phyloP scores from a whole-genome alignment of 2,888 invertebrate genomes.

The Pycnomerus fuliginosus region DNA sequence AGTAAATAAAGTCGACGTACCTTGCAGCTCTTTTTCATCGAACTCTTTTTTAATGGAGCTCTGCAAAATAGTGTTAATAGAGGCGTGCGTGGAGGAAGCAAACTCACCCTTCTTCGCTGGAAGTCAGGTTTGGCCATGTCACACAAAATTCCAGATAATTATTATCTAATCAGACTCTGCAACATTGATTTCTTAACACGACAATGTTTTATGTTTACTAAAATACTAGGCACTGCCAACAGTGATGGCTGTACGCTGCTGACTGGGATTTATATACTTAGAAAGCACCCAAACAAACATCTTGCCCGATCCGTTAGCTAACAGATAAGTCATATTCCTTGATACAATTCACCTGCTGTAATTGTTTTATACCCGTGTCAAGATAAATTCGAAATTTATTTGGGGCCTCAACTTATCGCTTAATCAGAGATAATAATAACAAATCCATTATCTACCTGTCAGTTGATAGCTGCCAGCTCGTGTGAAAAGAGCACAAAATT shows the following conservation, averaged over 20 bases:
- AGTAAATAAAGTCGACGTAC: constrained; percentile 25
- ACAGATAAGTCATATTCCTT: constrained; percentile 12
- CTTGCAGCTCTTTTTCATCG: constrained; percentile 40
- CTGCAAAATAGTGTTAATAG: constrained; percentile 27
- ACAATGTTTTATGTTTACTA: constrained; percentile 14
- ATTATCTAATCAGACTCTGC: constrained; percentile 15
- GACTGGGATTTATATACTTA: constrained; percentile 21
- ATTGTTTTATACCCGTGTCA: background rate
- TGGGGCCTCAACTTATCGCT: background rate
- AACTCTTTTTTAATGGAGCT: constrained; percentile 43
- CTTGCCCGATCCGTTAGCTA: constrained; percentile 8
- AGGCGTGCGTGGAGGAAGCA: background rate
- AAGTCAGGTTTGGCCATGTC: constrained; percentile 13
- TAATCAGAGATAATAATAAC: background rate
- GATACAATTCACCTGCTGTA: constrained; percentile 11
- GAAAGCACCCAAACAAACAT: constrained; percentile 15
- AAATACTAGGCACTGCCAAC: constrained; percentile 21
- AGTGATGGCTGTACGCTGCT: constrained; percentile 9
- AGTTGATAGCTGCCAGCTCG: constrained; percentile 8
- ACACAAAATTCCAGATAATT: background rate
- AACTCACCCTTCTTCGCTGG: constrained; percentile 16
- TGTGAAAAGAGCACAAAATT: constrained; percentile 9
- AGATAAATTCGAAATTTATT: background rate
- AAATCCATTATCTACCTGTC: constrained; percentile 13
- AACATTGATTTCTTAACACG: constrained; percentile 10